These are phyloP conservation scores for Zaprionus ghesquierei DNA, from an alignment of 1,140 invertebrate genomes.

Conservation along the genomic window DNA sequence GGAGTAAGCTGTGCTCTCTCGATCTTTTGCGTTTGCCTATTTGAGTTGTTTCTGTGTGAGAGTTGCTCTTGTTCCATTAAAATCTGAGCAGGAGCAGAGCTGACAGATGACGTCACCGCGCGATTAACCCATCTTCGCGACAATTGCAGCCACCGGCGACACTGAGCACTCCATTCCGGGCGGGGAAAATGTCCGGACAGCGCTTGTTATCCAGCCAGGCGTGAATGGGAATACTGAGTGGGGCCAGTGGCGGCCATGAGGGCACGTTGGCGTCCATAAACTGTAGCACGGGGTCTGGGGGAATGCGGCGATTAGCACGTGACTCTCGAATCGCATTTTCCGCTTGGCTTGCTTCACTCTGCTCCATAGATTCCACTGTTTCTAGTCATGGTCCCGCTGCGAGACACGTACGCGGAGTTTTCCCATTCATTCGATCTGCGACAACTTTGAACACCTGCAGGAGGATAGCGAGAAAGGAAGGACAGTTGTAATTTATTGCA, in stretches of 20 bases:
- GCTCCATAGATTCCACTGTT: background rate
- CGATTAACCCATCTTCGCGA: conserved; percentile 85
- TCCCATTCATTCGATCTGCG: conserved; percentile 10
- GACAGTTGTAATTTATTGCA: background rate
- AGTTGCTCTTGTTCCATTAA: background rate
- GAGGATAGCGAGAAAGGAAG: background rate
- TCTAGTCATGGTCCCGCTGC: no score
- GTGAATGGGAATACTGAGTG: conserved; percentile 83
- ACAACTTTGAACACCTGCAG: background rate
- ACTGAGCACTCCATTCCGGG: conserved; percentile 85
- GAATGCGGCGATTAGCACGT: conserved; percentile 73
- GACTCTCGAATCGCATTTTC: conserved; percentile 58
- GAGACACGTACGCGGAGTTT: conserved; percentile 20
- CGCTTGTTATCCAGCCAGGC: conserved; percentile 89
- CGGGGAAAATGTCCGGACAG: conserved; percentile 84
- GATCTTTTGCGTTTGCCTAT: background rate
- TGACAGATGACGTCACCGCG: conserved; percentile 84
- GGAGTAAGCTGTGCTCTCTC: background rate
- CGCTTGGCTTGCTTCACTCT: conserved; percentile 15
- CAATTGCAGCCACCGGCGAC: conserved; percentile 82
- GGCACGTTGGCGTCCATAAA: conserved; percentile 59
- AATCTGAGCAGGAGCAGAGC: background rate
- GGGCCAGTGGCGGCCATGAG: background rate
- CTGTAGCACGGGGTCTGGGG: conserved; percentile 50
- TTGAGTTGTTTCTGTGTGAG: background rate